These are phyloP conservation scores for Salmo trutta DNA, from an alignment of 2,797 vertebrate genomes.

Conservation along the genomic window DNA sequence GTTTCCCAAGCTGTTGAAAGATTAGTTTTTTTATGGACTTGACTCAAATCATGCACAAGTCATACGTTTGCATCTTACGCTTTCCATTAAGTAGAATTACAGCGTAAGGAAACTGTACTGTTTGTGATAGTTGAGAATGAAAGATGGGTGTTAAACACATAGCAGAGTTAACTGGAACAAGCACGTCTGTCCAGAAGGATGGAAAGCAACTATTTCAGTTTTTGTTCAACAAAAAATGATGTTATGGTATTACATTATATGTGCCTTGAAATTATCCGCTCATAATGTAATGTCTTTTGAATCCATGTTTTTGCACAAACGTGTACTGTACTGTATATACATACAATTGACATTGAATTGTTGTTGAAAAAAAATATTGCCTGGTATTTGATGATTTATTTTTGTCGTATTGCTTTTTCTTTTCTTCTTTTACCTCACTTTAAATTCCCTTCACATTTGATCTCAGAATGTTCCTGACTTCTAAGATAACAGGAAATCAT, in stretches of 20 bases:
- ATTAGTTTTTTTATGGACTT: neutral
- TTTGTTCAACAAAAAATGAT: conserved; percentile 44
- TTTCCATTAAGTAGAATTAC: conserved; percentile 43
- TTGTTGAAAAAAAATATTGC: conserved; percentile 51
- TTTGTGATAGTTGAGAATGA: conserved; percentile 29
- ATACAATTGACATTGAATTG: conserved; percentile 46
- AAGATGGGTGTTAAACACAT: conserved; percentile 5
- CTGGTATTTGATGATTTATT: conserved; percentile 41
- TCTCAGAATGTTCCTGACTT: no score
- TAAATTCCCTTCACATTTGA: no score
- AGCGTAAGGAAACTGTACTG: conserved; percentile 30
- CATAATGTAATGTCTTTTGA: conserved; percentile 62
- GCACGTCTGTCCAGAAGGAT: conserved; percentile 48
- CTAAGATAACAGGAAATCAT: neutral
- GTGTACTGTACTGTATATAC: conserved; percentile 60
- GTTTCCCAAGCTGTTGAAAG: neutral
- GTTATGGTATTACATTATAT: conserved; percentile 51
- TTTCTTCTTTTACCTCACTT: neutral
- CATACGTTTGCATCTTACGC: conserved; percentile 27
- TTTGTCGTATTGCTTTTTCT: neutral
- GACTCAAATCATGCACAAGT: conserved; percentile 8
- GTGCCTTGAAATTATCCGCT: conserved; percentile 71
- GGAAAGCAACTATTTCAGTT: conserved; percentile 26
- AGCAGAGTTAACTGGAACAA: conserved; percentile 30
- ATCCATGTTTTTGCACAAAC: conserved; percentile 64